phyloP scores from a whole-genome alignment of 2,888 invertebrate species.

The Caenorhabditis sinica region DNA sequence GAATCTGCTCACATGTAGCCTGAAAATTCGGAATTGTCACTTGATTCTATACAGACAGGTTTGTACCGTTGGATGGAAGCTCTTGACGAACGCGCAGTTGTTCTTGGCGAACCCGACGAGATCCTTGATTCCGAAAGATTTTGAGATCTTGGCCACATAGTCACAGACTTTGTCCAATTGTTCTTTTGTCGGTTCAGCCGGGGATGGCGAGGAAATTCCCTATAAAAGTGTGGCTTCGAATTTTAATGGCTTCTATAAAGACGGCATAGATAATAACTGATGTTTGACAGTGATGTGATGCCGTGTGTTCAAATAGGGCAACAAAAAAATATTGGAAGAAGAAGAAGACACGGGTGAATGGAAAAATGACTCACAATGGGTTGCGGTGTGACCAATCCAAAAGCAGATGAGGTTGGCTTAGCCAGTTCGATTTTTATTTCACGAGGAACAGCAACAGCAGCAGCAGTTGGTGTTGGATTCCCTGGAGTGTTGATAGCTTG shows the following conservation, averaged over 20 bases:
- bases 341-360: not conserved
- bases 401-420: conserved; percentile 36
- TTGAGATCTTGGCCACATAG: conserved; percentile 59
- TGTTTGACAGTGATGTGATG: conserved; percentile 63
- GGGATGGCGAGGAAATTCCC: conserved; percentile 38
- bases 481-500: conserved; percentile 34
- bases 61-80: conserved; percentile 66
- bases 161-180: conserved; percentile 66
- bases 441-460: conserved; percentile 18
- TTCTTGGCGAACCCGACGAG: conserved; percentile 66
- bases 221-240: conserved; percentile 51
- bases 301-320: conserved; percentile 38
- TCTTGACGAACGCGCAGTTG: conserved; percentile 66
- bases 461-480: not conserved
- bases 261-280: conserved; percentile 51
- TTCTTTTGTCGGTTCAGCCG: conserved; percentile 52
- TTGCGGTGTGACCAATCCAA: conserved; percentile 25
- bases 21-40: no score
- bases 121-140: conserved; percentile 69
- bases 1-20: conserved; percentile 70
- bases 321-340: not conserved
- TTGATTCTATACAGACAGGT: not conserved
- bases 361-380: conserved; percentile 50
- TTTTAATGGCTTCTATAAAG: conserved; percentile 57
- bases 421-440: conserved; percentile 62